phyloP scores from a whole-genome alignment of 2,797 vertebrate species.

The Anolis apletophallus region DNA sequence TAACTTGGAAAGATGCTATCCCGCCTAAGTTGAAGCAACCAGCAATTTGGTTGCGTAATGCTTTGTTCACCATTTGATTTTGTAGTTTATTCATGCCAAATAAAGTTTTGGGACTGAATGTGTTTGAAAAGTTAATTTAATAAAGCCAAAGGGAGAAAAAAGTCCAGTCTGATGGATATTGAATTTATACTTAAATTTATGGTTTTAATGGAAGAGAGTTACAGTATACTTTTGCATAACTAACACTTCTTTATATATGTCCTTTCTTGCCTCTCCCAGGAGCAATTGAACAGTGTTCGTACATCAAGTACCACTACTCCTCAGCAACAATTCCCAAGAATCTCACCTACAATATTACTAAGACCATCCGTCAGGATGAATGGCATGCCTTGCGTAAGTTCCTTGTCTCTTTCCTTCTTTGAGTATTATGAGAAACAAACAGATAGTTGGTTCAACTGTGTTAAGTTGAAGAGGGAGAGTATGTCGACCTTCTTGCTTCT shows the following conservation, averaged over 20 bases:
- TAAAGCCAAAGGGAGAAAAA: constrained; percentile 8
- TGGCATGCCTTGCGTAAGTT: constrained; percentile 98
- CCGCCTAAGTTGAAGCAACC: constrained; percentile 50
- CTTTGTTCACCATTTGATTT: constrained; percentile 34
- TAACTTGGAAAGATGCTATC: constrained; percentile 54
- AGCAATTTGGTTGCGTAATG: constrained; percentile 56
- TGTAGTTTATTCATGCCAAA: constrained; percentile 36
- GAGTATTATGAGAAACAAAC: accelerated
- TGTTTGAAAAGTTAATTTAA: constrained; percentile 31
- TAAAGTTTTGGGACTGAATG: constrained; percentile 11
- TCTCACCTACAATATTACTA: constrained; percentile 96
- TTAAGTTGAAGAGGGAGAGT: neutral
- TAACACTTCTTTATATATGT: constrained; percentile 39
- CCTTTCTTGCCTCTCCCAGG: constrained; percentile 69
- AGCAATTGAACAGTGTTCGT: constrained; percentile 89
- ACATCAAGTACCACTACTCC: constrained; percentile 99
- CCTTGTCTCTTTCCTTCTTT: neutral
- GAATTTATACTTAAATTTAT: neutral
- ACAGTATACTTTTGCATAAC: constrained; percentile 15
- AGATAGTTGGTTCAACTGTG: neutral
- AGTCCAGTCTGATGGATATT: constrained; percentile 23
- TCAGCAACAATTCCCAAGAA: constrained; percentile 96
- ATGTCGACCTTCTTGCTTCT: constrained; percentile 36
- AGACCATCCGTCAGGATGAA: constrained; percentile 98
- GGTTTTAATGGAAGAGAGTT: accelerated